Percentiles rank a stretch among this genome's conserved stretches.
phyloP scores from a whole-genome alignment of 2,797 vertebrate species.

The Hydrolagus colliei region DNA sequence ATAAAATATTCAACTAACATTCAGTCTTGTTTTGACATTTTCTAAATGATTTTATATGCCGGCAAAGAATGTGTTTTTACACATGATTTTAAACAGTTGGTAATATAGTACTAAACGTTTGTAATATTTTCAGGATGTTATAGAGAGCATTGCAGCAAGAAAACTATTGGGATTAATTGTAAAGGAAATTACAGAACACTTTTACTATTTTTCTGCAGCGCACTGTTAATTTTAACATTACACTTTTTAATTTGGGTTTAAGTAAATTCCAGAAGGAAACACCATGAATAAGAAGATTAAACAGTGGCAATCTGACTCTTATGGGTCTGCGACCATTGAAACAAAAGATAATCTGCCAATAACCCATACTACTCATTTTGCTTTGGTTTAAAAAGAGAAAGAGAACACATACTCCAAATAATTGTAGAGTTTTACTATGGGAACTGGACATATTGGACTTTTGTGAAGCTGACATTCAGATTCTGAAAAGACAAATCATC shows the following conservation, averaged over 20 bases:
- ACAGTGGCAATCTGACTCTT: neutral
- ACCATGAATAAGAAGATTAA: neutral
- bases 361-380: too few species aligned
- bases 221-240: conserved; percentile 17
- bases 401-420: too few species aligned
- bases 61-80: neutral
- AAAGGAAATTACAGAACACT: too few species aligned
- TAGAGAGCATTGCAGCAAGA: neutral
- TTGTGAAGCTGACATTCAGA: too few species aligned
- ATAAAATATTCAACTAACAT: neutral
- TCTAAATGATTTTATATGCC: neutral
- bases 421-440: too few species aligned
- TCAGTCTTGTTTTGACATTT: neutral
- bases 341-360: too few species aligned
- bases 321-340: too few species aligned
- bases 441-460: too few species aligned
- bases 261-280: neutral
- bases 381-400: too few species aligned
- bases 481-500: too few species aligned
- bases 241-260: conserved; percentile 3
- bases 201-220: too few species aligned
- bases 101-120: neutral
- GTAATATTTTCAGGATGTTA: neutral
- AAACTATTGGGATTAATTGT: neutral
- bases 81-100: neutral